Conservation (phyloP, 35 echinoderm and acorn worm genomes). For the Lytechinus variegatus region DNA sequence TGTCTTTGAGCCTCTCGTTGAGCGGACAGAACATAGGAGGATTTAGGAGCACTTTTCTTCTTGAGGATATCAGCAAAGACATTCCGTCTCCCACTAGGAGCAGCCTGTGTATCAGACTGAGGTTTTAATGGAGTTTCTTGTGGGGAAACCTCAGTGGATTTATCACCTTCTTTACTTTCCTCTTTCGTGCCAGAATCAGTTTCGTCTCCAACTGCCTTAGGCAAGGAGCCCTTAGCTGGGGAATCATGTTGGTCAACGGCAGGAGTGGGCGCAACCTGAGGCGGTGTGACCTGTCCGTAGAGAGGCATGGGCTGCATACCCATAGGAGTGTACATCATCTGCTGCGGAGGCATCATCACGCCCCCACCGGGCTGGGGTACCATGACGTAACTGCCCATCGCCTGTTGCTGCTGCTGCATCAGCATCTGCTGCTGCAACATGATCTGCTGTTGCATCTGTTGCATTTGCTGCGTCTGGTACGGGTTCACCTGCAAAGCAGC, state of each 20-base stretch:
- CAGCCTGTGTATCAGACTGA: not conserved
- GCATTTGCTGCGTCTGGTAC: slow-evolving; percentile 35
- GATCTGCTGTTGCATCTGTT: slow-evolving; percentile 63
- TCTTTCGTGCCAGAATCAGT: not conserved
- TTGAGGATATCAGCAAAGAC: slow-evolving; percentile 59
- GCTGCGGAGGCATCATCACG: slow-evolving; percentile 5
- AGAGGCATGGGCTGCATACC: slow-evolving; percentile 43
- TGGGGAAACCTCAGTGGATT: slow-evolving; percentile 34
- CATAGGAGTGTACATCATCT: slow-evolving; percentile 48
- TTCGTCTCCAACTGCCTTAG: not conserved
- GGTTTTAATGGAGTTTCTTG: slow-evolving; percentile 34
- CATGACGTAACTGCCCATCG: not conserved
- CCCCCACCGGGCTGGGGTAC: not conserved
- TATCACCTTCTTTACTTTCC: not conserved
- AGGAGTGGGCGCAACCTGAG: not conserved
- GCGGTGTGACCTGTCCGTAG: slow-evolving; percentile 30
- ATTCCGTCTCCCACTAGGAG: slow-evolving; percentile 46
- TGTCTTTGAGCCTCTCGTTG: slow-evolving; percentile 56
- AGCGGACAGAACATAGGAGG: slow-evolving; percentile 60
- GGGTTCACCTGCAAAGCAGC: not conserved
- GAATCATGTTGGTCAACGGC: not conserved
- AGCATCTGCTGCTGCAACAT: slow-evolving; percentile 59
- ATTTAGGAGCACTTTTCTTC: slow-evolving; percentile 50
- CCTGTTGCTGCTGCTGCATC: slow-evolving; percentile 37
- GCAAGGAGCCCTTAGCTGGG: not conserved